Percentiles rank a stretch among this genome's conserved stretches.
Conservation (phyloP, 2,888 invertebrate species). For the Melitaea athalia region DNA sequence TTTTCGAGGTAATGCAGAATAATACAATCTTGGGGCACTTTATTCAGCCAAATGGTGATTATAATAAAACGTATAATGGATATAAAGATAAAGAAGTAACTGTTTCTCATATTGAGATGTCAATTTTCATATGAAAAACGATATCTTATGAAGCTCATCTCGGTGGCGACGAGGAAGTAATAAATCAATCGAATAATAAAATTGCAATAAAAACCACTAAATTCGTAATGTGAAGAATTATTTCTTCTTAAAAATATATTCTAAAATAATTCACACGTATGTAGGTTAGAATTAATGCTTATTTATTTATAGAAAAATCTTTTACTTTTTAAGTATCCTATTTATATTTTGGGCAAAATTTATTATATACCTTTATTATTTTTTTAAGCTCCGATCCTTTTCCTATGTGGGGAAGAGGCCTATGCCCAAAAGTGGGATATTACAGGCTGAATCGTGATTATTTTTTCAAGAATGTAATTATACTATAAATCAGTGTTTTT, state of each 20-base stretch:
- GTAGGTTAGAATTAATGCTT: conserved; percentile 4
- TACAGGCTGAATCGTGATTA: too few species aligned
- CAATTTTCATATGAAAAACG: conserved; percentile 31
- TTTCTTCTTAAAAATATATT: conserved; percentile 33
- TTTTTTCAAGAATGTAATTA: too few species aligned
- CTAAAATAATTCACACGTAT: conserved; percentile 26
- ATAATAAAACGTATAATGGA: conserved; percentile 8
- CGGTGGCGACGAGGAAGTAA: conserved; percentile 35
- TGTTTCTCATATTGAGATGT: conserved; percentile 21
- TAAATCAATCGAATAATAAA: conserved; percentile 38
- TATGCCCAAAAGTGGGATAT: too few species aligned
- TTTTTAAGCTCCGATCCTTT: too few species aligned
- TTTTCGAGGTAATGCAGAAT: background rate
- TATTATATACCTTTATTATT: too few species aligned
- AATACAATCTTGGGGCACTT: background rate
- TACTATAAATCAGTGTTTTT: too few species aligned
- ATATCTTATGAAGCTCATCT: conserved; percentile 30
- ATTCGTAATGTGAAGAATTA: conserved; percentile 29
- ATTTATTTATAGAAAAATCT: conserved; percentile 6
- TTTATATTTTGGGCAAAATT: too few species aligned
- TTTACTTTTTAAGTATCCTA: background rate
- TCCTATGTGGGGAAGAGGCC: too few species aligned
- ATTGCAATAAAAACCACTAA: conserved; percentile 29
- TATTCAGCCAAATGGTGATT: background rate
- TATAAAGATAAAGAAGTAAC: conserved; percentile 8